Conservation (phyloP, 2,888 invertebrate genomes). For the Carabus problematicus region DNA sequence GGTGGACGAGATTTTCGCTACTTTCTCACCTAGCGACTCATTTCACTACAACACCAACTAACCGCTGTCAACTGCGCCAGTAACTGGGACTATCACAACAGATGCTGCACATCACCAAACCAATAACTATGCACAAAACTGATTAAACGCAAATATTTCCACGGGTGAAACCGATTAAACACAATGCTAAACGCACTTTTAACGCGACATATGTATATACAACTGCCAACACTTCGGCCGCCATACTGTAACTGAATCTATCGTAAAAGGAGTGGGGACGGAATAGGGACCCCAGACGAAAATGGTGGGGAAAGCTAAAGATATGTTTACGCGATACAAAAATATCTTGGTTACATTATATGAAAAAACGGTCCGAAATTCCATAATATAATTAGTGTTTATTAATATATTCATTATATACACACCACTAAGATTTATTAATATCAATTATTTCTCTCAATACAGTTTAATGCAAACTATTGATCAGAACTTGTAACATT, state of each 20-base stretch:
- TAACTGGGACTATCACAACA: not conserved
- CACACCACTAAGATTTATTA: too few species aligned
- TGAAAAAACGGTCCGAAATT: not conserved
- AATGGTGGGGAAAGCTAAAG: not conserved
- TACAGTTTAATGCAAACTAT: too few species aligned
- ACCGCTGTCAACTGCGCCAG: slow-evolving; percentile 30
- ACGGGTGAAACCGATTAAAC: slow-evolving; percentile 1
- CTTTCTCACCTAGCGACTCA: slow-evolving; percentile 36
- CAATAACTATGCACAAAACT: slow-evolving; percentile 14
- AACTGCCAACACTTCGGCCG: slow-evolving; percentile 36
- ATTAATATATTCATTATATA: too few species aligned
- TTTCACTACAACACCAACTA: slow-evolving; percentile 20
- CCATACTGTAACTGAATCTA: slow-evolving; percentile 35
- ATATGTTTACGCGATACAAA: not conserved
- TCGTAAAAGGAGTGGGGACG: slow-evolving; percentile 23
- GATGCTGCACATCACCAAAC: slow-evolving; percentile 14
- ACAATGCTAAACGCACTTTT: slow-evolving; percentile 17
- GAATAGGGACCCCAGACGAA: not conserved
- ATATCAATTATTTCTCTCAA: too few species aligned
- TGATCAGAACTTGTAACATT: too few species aligned
- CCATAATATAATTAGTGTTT: too few species aligned
- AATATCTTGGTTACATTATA: slow-evolving; percentile 5
- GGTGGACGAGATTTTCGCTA: slow-evolving; percentile 7
- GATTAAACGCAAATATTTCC: slow-evolving; percentile 16
- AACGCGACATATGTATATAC: slow-evolving; percentile 29